Conservation (phyloP, 2,797 vertebrate genomes). For the Danio kyathit region DNA sequence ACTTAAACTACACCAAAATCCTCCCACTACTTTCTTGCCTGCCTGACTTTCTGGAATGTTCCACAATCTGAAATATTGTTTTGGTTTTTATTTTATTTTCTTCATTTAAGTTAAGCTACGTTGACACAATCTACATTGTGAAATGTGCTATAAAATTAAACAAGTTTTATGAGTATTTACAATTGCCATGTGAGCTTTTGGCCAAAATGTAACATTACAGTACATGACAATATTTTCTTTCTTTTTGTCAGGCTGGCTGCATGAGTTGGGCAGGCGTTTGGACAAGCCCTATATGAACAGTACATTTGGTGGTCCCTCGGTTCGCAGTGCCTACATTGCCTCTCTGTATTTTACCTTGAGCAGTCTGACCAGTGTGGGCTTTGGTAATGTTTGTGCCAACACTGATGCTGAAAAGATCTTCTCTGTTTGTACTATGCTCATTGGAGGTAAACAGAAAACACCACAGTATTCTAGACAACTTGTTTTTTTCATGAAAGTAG, state of each 20-base stretch:
- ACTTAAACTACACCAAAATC: too few relatives aligned
- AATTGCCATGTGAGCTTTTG: neutral
- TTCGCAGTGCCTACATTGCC: conserved; percentile 94
- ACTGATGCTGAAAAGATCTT: conserved; percentile 97
- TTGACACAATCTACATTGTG: too few relatives aligned
- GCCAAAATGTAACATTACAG: neutral
- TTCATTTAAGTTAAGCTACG: too few relatives aligned
- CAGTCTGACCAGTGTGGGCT: conserved; percentile 96
- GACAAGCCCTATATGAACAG: conserved; percentile 92
- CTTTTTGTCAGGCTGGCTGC: conserved; percentile 87
- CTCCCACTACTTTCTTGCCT: too few relatives aligned
- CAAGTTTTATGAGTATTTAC: too few relatives aligned
- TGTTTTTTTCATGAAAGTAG: neutral
- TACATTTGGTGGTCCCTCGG: conserved; percentile 89
- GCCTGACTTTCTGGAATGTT: too few relatives aligned
- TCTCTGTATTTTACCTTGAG: conserved; percentile 98
- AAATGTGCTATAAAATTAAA: too few relatives aligned
- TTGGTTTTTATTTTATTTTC: too few relatives aligned
- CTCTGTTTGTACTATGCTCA: conserved; percentile 97
- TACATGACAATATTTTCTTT: neutral
- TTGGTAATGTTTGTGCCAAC: conserved; percentile 97
- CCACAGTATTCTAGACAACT: neutral
- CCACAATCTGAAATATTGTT: too few relatives aligned
- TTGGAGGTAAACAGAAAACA: conserved; percentile 80
- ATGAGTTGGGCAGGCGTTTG: conserved; percentile 93